Percentiles rank a stretch among this genome's conserved stretches.
phyloP scores from a whole-genome alignment of 2,113 vertebrate species.

The Pollachius pollachius region DNA sequence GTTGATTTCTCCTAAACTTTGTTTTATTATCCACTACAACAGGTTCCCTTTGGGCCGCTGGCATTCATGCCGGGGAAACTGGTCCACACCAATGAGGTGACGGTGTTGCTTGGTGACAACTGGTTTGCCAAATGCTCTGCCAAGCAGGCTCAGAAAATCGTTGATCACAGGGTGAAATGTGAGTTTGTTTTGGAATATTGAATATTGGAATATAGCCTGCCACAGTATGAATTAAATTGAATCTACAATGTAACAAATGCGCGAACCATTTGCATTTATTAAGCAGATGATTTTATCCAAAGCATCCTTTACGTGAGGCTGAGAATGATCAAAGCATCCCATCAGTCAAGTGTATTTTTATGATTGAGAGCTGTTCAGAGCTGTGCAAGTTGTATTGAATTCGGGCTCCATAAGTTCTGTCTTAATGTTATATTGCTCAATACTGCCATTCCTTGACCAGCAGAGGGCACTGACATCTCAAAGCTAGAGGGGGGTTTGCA shows the following conservation, averaged over 20 bases:
- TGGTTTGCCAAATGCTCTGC: constrained; percentile 97
- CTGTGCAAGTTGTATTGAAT: neutral
- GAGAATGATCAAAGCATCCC: too few relatives aligned
- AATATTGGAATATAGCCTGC: neutral
- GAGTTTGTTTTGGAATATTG: constrained; percentile 40
- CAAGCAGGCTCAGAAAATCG: constrained; percentile 87
- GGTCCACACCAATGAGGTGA: constrained; percentile 93
- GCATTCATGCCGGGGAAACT: constrained; percentile 97
- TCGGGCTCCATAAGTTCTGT: neutral
- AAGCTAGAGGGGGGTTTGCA: neutral
- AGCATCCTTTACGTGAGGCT: too few relatives aligned
- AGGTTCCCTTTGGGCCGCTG: constrained; percentile 96
- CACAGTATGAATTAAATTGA: neutral
- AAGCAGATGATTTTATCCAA: neutral
- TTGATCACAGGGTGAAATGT: constrained; percentile 92
- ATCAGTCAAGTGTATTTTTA: neutral
- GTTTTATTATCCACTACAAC: constrained; percentile 9
- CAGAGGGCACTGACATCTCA: constrained; percentile 48
- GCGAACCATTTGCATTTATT: neutral
- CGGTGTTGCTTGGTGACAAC: constrained; percentile 93
- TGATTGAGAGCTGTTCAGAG: neutral
- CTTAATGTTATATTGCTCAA: neutral
- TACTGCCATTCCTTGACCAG: constrained; percentile 28
- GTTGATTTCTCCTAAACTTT: neutral
- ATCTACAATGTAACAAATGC: neutral